These are phyloP conservation scores for human DNA, from an alignment of 2,113 vertebrate species.

Conservation along the genomic window GRCh38 chr12:113078001-113078500, in stretches of 20 bases:
- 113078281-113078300: rapidly evolving
- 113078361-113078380: rapidly evolving
- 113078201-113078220: rapidly evolving
- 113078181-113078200: not conserved
- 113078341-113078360: rapidly evolving
- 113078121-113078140: not conserved
- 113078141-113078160: too few species aligned
- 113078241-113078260: not conserved
- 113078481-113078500: rapidly evolving
- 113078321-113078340: rapidly evolving
- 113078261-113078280: not conserved
- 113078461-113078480: too few species aligned
- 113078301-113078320: rapidly evolving
- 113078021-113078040: slow-evolving; percentile 91
- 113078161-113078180: not conserved
- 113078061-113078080: slow-evolving; percentile 87
- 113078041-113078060: slow-evolving; percentile 95
- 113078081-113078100: slow-evolving; percentile 89
- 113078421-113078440: rapidly evolving
- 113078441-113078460: not conserved
- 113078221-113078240: not conserved
- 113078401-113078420: rapidly evolving
- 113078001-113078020: slow-evolving; percentile 75
- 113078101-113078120: slow-evolving; percentile 88
- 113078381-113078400: not conserved